Evolutionary conservation across 2,888 invertebrate species (phyloP), one percentile per base, ranked within the genome.

Genomic region (Drosophila histrio): DNA sequence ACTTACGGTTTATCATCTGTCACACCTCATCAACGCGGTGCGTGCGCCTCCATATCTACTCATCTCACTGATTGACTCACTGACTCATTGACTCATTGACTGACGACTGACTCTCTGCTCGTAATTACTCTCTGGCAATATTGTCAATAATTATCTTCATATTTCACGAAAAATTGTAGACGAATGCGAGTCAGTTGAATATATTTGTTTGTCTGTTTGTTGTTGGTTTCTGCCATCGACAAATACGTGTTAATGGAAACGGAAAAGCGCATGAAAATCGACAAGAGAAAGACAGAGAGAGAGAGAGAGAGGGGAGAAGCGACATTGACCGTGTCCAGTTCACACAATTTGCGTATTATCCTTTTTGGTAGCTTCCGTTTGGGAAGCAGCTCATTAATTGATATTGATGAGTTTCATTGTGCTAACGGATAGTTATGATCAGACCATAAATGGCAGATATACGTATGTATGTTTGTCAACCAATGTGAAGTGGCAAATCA

Each of bases 121-220:
- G 39, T 56, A 62, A 71, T 81, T 58, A 59, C 52, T 57, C 62
- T 44, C 52, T 49, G 68, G 43, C 65, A 73, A 72, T 76, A 70
- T 79, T 73, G 76, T 60, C 70, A 65, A 76, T 87, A 77, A 87
- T 87, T 85, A 82, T 82, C 77, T 65, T 73, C 79, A 87, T 84
- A 77, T 79, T 69, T 84, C 85, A 84, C 54, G 63, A 67, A 64
- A 74, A 68, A 75, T 70, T 54, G 52, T 65, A 72, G 64, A 59
- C 72, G 64, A 66, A 70, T 73, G 74, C 30, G 47, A 34, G 28
- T 11, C 56, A 47, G 22, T 21, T 63, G 38, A 43, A 13, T 50
- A 13, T 50, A 17, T 43, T 8, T 38, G 46, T 41, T 15, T 47
- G 22, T 46, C 0, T 26, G 26, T 24, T 28, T 38, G 30, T 36